Conservation (phyloP, 1,140 invertebrate species). For the Mizuhopecten yessoensis region DNA sequence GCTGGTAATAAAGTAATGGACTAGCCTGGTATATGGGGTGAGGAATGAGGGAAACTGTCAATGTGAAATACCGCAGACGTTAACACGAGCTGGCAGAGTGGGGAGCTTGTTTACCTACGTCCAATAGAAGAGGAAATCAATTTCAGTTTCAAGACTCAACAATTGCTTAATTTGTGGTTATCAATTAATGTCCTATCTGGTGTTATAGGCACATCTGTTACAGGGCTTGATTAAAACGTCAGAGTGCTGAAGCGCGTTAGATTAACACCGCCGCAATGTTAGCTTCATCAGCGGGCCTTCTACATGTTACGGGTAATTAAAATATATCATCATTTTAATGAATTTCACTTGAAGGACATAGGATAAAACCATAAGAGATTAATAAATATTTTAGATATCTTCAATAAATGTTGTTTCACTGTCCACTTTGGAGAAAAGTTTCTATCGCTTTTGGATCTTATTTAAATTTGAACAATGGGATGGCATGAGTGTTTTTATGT, state of each 20-base stretch:
- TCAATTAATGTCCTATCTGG: conserved; percentile 11
- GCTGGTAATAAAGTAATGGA: conserved; percentile 34
- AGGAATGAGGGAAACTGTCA: conserved; percentile 22
- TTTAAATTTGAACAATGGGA: too few species aligned
- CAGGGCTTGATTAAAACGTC: conserved; percentile 26
- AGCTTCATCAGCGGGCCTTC: neutral
- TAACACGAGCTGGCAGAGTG: conserved; percentile 14
- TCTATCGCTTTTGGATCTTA: too few species aligned
- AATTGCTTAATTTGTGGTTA: conserved; percentile 28
- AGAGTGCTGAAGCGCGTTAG: neutral
- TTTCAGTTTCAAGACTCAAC: conserved; percentile 38
- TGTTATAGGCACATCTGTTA: neutral
- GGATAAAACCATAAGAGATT: too few species aligned
- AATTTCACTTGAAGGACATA: too few species aligned
- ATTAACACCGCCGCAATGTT: neutral
- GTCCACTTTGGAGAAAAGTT: too few species aligned
- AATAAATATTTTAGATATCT: too few species aligned
- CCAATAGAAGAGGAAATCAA: conserved; percentile 27
- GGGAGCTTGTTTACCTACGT: neutral
- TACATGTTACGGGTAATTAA: too few species aligned
- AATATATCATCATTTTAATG: too few species aligned
- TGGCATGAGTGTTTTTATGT: too few species aligned
- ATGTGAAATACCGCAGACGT: conserved; percentile 1
- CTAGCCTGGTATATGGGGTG: conserved; percentile 14
- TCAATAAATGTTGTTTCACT: too few species aligned